phyloP scores from a whole-genome alignment of 2,797 vertebrate species.

The Oreochromis mossambicus region DNA sequence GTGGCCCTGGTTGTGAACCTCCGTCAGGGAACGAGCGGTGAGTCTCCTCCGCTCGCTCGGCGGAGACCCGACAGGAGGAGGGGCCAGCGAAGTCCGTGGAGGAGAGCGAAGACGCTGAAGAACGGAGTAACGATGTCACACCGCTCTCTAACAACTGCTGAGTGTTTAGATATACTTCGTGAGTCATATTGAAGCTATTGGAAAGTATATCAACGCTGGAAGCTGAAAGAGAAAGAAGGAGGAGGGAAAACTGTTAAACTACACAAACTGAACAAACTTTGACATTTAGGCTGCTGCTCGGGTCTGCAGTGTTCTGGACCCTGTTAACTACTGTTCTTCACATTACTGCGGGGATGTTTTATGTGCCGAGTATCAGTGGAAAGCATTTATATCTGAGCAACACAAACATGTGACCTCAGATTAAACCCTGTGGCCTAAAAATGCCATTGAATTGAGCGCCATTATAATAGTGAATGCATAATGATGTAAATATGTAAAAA shows the following conservation, averaged over 20 bases:
- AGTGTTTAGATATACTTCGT: neutral
- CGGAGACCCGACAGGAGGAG: constrained; percentile 32
- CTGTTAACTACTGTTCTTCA: neutral
- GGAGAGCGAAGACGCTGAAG: neutral
- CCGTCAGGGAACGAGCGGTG: neutral
- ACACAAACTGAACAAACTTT: neutral
- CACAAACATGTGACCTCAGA: neutral
- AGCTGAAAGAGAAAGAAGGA: neutral
- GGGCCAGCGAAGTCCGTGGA: neutral
- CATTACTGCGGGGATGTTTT: neutral
- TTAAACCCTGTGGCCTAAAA: neutral
- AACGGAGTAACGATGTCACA: neutral
- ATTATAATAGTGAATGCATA: neutral
- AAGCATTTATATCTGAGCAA: neutral
- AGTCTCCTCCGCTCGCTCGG: neutral
- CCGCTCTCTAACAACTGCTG: neutral
- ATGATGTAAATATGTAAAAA: too few species aligned
- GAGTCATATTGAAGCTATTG: constrained; percentile 7
- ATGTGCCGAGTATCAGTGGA: accelerated
- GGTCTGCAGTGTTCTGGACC: neutral
- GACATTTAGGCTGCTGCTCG: neutral
- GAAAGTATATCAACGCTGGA: neutral
- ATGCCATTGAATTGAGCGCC: neutral
- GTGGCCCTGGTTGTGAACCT: neutral
- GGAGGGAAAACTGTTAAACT: neutral